phyloP scores from a whole-genome alignment of 2,888 invertebrate genomes.

The Drosophila affinis region DNA sequence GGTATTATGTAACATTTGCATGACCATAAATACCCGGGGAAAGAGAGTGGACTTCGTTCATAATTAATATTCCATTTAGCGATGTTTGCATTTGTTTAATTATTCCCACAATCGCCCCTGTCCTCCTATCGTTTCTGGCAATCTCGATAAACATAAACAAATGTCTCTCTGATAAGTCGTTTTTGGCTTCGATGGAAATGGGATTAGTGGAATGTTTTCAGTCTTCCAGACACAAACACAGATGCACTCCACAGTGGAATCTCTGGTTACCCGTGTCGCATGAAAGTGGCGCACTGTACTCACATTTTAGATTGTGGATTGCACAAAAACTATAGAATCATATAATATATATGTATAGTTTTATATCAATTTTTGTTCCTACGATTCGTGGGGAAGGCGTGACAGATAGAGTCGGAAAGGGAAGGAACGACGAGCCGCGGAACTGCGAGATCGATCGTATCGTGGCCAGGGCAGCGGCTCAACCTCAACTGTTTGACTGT shows the following conservation, averaged over 20 bases:
- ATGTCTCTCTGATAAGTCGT: slow-evolving; percentile 57
- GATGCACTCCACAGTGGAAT: background rate
- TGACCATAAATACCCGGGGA: slow-evolving; percentile 33
- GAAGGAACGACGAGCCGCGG: slow-evolving; percentile 27
- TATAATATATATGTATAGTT: background rate
- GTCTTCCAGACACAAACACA: slow-evolving; percentile 9
- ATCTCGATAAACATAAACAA: slow-evolving; percentile 65
- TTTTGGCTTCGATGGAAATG: slow-evolving; percentile 43
- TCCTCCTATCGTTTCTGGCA: slow-evolving; percentile 26
- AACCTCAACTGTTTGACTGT: slow-evolving; percentile 50
- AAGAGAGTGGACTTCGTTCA: slow-evolving; percentile 5
- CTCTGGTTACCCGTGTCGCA: background rate
- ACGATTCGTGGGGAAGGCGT: slow-evolving; percentile 20
- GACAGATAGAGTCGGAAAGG: slow-evolving; percentile 2
- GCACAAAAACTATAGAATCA: background rate
- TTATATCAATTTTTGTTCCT: background rate
- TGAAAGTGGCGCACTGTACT: slow-evolving; percentile 8
- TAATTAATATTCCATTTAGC: slow-evolving; percentile 23
- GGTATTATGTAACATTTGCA: slow-evolving; percentile 62
- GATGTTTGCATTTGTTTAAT: slow-evolving; percentile 2
- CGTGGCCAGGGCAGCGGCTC: slow-evolving; percentile 62
- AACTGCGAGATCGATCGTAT: slow-evolving; percentile 28
- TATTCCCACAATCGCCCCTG: background rate
- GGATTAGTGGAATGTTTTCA: slow-evolving; percentile 29
- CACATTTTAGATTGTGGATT: background rate